These are phyloP conservation scores for Notarius lentiginosus DNA, from an alignment of 2,113 vertebrate genomes.

Conservation along the genomic window DNA sequence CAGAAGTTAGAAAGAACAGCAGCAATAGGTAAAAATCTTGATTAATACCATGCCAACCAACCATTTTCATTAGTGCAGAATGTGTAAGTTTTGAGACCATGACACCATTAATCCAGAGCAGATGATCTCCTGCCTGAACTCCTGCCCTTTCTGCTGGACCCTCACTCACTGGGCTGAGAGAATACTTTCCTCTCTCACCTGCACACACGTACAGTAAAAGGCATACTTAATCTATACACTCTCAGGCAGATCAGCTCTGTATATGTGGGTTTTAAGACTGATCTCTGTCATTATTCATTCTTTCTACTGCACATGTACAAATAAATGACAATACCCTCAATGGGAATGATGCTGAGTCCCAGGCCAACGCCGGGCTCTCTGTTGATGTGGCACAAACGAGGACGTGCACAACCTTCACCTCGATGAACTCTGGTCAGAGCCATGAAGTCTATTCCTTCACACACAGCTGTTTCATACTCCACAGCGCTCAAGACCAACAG, in stretches of 20 bases:
- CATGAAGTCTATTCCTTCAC: conserved; percentile 59
- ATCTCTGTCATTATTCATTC: background rate
- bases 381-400: conserved; percentile 78
- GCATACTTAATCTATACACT: background rate
- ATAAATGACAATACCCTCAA: conserved; percentile 58
- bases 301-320: background rate
- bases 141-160: conserved; percentile 84
- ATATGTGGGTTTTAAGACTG: background rate
- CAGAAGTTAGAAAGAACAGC: background rate
- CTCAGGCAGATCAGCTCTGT: background rate
- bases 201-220: conserved; percentile 22
- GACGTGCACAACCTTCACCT: conserved; percentile 63
- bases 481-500: conserved; percentile 74
- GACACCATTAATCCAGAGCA: conserved; percentile 86
- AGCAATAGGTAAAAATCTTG: background rate
- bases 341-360: conserved; percentile 72
- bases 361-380: conserved; percentile 71
- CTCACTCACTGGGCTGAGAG: conserved; percentile 69
- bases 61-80: conserved; percentile 74
- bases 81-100: conserved; percentile 70
- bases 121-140: conserved; percentile 76
- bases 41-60: conserved; percentile 52
- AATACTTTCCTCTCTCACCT: conserved; percentile 79
- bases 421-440: conserved; percentile 54
- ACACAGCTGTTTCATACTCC: conserved; percentile 64